phyloP scores from a whole-genome alignment of 2,888 invertebrate species.

The Campoplex nolae region DNA sequence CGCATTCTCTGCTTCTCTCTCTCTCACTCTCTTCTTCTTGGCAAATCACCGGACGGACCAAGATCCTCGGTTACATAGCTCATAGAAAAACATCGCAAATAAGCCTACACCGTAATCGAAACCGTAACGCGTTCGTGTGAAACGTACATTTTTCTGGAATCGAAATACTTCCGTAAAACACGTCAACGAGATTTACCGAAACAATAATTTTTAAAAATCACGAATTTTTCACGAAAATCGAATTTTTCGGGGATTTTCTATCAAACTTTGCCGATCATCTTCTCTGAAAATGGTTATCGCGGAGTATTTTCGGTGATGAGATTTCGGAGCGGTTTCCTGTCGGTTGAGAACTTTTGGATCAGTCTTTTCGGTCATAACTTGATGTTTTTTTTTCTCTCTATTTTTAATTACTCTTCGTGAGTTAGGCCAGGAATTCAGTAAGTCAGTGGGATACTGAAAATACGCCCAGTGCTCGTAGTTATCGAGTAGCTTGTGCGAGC shows the following conservation, averaged over 20 bases:
- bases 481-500: slow-evolving; percentile 66
- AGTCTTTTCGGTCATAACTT: not conserved
- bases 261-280: no score
- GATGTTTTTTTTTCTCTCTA: not conserved
- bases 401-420: not conserved
- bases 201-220: not conserved
- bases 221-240: not conserved
- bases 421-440: not conserved
- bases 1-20: no score
- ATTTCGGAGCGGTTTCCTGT: not conserved
- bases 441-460: slow-evolving; percentile 21
- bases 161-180: not conserved
- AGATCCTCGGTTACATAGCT: slow-evolving; percentile 8
- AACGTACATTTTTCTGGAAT: not conserved
- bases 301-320: no score
- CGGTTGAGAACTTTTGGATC: not conserved
- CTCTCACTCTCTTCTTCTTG: not conserved
- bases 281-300: no score
- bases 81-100: slow-evolving; percentile 26
- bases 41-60: slow-evolving; percentile 5
- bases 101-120: slow-evolving; percentile 60
- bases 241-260: not conserved
- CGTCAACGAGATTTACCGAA: not conserved
- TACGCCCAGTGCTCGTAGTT: slow-evolving; percentile 1
- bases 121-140: slow-evolving; percentile 60